Base-by-base conservation (phyloP, 2,888 invertebrate species). In the Gortyna flavago region DNA sequence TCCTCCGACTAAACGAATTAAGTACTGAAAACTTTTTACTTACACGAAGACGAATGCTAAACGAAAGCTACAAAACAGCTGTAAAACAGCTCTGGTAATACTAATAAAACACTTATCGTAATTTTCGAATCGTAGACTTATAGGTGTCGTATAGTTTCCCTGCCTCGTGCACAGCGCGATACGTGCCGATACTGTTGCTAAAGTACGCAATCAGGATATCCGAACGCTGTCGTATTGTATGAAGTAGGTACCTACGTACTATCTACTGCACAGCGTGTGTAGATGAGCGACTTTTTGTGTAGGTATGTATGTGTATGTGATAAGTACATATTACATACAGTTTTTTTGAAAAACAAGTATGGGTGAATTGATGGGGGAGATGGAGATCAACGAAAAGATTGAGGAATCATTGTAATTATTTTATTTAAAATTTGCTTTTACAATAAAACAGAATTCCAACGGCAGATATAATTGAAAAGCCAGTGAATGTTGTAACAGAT, bases 191-290 rank as follows among this genome's bases (percentile, higher is more conserved):
- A 84, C 70, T 69, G 73, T 66, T 51, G 72, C 64, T 80, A 76
- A 87, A 82, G 87, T 88, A 87, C 79, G 77, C 87, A 87, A 88
- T 88, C 88, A 84, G 85, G 85, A 85, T 77, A 76, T 86, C 85
- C 85, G 86, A 75, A 72, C 69, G 87, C 70, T 73, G 86, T 77
- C 80, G 72, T 85, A 86, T 77, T 84, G 85, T 70, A n/a, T 25
- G 32, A 16, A n/a, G 59, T n/a, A n/a, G n/a, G n/a, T 69, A n/a
- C 44, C n/a, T 72, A n/a, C 25, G 25, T 16, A 16, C 44, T 65
- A 18, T 44, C 18, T 64, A 11, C 32, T 61, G 25, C 62, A 75
- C 16, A 57, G 0, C 0, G 0, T 44, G 16, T 29, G 38, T 16
- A 41, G n/a, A 48, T 0, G 3, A 16, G n/a, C 72, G 66, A 85